Percentiles rank a stretch among this genome's conserved stretches.
These are phyloP conservation scores for Sciaenops ocellatus DNA, from an alignment of 2,797 vertebrate genomes.

Conservation along the genomic window DNA sequence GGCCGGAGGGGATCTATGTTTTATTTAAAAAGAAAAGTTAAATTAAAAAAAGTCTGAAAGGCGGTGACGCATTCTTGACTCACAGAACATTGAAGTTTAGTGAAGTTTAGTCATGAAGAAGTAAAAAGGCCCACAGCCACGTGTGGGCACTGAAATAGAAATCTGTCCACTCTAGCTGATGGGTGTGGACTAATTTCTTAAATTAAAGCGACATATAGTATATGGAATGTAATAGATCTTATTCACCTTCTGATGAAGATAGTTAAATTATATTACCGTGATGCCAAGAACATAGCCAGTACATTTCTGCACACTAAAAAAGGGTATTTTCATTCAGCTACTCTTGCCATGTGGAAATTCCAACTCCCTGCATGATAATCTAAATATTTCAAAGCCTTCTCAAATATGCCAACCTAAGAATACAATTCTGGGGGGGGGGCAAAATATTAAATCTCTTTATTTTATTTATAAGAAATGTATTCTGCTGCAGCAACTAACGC, in stretches of 20 bases:
- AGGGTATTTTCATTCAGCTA: background rate
- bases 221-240: background rate
- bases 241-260: background rate
- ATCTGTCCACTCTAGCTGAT: conserved; percentile 24
- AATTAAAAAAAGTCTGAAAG: conserved; percentile 55
- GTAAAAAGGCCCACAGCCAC: conserved; percentile 45
- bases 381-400: background rate
- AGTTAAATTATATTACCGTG: background rate
- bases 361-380: background rate
- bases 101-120: conserved; percentile 60
- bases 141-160: conserved; percentile 47
- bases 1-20: conserved; percentile 55
- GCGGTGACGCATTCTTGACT: conserved; percentile 51
- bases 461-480: too few relatives aligned
- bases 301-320: too few relatives aligned
- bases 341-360: background rate
- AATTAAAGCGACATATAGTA: conserved; percentile 13
- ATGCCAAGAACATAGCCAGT: too few relatives aligned
- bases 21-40: conserved; percentile 70
- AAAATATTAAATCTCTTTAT: background rate
- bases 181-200: conserved; percentile 19
- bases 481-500: background rate
- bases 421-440: background rate
- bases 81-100: conserved; percentile 50
- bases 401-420: background rate